Evolutionary conservation across 92 coral and sea anemone species (phyloP).

Genomic region (Anthopleura xanthogrammica): DNA sequence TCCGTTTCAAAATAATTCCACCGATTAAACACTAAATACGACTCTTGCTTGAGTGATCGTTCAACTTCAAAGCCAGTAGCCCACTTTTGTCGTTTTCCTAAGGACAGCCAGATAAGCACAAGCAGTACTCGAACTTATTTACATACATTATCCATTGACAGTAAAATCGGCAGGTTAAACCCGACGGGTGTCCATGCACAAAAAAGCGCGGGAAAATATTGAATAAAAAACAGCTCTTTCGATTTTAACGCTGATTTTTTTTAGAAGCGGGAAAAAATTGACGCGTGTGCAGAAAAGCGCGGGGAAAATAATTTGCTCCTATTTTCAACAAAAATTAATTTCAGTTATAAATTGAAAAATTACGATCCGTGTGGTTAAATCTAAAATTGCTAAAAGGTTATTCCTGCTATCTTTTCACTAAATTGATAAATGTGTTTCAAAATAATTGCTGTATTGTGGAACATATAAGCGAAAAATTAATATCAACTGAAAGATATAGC

Average conservation of each 20-base stretch:
- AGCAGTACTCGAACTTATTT: not conserved
- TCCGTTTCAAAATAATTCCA: not conserved
- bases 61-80: not conserved
- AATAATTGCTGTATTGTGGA: too few species aligned
- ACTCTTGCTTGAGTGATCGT: not conserved
- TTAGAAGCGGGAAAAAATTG: not conserved
- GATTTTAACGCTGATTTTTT: too few species aligned
- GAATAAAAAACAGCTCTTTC: too few species aligned
- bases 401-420: too few species aligned
- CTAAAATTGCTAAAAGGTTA: too few species aligned
- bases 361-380: too few species aligned
- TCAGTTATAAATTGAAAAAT: too few species aligned
- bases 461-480: too few species aligned
- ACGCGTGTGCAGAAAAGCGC: not conserved
- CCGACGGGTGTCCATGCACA: not conserved
- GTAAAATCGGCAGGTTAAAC: not conserved
- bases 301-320: not conserved
- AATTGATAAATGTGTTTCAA: too few species aligned
- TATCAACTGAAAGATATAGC: too few species aligned
- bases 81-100: not conserved
- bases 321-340: too few species aligned
- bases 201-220: not conserved
- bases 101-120: not conserved
- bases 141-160: not conserved
- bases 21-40: not conserved